Base-by-base conservation (phyloP, 2,888 invertebrate genomes). In the Andrena bicolor region DNA sequence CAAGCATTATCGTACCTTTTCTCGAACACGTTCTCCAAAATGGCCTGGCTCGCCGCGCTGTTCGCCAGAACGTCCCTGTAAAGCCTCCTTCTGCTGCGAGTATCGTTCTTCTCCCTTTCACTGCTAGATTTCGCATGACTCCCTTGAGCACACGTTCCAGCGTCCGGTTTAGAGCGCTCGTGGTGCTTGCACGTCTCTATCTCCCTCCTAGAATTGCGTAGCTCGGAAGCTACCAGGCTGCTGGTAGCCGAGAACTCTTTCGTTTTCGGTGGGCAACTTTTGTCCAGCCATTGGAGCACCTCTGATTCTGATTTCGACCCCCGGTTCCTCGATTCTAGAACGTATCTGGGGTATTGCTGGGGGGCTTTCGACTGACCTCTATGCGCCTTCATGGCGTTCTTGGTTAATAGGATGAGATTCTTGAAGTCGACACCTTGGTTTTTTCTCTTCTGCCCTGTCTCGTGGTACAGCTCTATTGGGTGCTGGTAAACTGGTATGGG, bases 51-150 rank as follows among this genome's bases (percentile, higher is more conserved):
- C 51, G 83, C 80, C 80, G 86, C 88, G 77, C 90, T 92, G 92
- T 90, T 94, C 66, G 95, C 95, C 5, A 95, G 91, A 0, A 95
- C 95, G 6, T 95, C 95, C 85, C 95, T 95, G 89, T 95, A 95
- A 2, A 95, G 91, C n/a, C 95, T 94, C 85, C 95, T 95, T 85
- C 94, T 94, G n/a, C 74, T 78, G 0, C 70, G 66, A 5, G 28
- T 74, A 13, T 83, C 80, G 0, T 26, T 53, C 2, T 77, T 65
- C 20, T 83, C 82, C 32, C 23, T 58, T 32, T 68, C 76, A 26
- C 32, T 51, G 5, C 1, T 69, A 1, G 49, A 41, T 51, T 48
- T 72, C n/a, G 26, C 8, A 7, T 10, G 16, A 7, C 51, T 10
- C 0, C 65, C 51, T 30, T 77, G 77, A n/a, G 20, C 48, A 3